Base-by-base conservation (phyloP, 92 coral and sea anemone species). In the Paragorgia papillata region DNA sequence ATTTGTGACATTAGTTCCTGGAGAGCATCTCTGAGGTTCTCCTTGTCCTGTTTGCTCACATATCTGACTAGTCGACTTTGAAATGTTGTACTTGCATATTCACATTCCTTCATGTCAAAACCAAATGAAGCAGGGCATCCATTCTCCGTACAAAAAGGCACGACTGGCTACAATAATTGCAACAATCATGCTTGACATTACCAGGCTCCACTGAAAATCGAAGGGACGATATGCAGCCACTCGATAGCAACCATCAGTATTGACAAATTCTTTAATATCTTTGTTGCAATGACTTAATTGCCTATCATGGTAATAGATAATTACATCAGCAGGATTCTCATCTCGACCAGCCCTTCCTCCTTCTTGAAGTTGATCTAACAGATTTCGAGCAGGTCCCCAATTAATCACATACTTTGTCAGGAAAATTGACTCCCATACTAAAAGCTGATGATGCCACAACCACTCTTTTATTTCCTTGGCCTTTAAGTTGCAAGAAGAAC, bases 331-430 rank as follows among this genome's bases (percentile, higher is more conserved):
- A 18, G 20, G 34, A 26, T 26, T 26, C 13, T 75, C 81, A 75
- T 75, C 73, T 17, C 79, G 79, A 14, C 66, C 79, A 35, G 79
- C 79, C 18, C 79, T 49, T 26, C 79, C 79, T n/a, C 35, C 79
- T 26, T 73, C 79, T 20, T 75, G 81, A 15, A 56, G 13, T 22
- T 20, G 56, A 31, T 35, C 69, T 32, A 75, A 62, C 17, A 75
- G 43, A 59, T 46, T 75, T 33, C 74, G 10, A 14, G 81, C 67
- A 22, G 81, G 81, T 2, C 81, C 81, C 62, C 41, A 75, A 60
- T 30, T 75, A 2, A 75, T 35, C 3, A 75, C 81, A 75, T 57
- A 75, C 29, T 50, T 61, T 62, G 40, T 75, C 69, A 1, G 69
- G 69, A 32, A 62, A 62, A 21, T 62, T 62, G 7, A 62, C 69